phyloP scores from a whole-genome alignment of 2,797 vertebrate species.

The Furcifer pardalis region DNA sequence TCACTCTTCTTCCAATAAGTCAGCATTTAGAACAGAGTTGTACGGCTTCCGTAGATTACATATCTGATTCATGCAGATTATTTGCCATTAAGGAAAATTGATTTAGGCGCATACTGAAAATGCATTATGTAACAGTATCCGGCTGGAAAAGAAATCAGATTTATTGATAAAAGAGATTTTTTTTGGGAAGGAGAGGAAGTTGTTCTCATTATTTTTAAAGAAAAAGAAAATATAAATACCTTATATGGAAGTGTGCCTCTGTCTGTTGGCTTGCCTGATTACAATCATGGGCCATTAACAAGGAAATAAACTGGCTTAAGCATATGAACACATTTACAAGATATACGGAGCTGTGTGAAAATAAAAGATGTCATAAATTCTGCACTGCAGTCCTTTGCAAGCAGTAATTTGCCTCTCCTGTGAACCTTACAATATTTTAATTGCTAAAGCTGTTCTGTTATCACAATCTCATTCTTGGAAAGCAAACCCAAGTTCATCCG shows the following conservation, averaged over 20 bases:
- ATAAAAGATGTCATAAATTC: slow-evolving; percentile 61
- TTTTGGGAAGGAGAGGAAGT: not conserved
- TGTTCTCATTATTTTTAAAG: not conserved
- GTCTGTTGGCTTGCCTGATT: slow-evolving; percentile 44
- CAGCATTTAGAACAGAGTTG: not conserved
- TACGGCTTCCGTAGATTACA: slow-evolving; percentile 20
- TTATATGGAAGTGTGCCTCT: slow-evolving; percentile 49
- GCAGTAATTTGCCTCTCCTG: slow-evolving; percentile 43
- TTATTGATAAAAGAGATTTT: slow-evolving; percentile 46
- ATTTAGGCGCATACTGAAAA: slow-evolving; percentile 47
- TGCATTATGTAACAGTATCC: slow-evolving; percentile 54
- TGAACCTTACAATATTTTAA: slow-evolving; percentile 51
- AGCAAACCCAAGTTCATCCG: slow-evolving; percentile 39
- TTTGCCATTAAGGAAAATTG: slow-evolving; percentile 48
- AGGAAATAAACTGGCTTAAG: slow-evolving; percentile 57
- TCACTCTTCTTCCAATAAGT: slow-evolving; percentile 14
- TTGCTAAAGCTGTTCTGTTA: slow-evolving; percentile 23
- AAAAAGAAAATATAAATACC: slow-evolving; percentile 36
- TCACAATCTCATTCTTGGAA: slow-evolving; percentile 37
- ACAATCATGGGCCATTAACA: slow-evolving; percentile 46
- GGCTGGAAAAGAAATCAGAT: slow-evolving; percentile 56
- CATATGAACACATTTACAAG: slow-evolving; percentile 62
- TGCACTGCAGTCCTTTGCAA: slow-evolving; percentile 50
- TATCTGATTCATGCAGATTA: slow-evolving; percentile 37
- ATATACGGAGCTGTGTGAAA: slow-evolving; percentile 54